These are phyloP conservation scores for Beris chalybata DNA, from an alignment of 2,888 invertebrate species.

Conservation along the genomic window DNA sequence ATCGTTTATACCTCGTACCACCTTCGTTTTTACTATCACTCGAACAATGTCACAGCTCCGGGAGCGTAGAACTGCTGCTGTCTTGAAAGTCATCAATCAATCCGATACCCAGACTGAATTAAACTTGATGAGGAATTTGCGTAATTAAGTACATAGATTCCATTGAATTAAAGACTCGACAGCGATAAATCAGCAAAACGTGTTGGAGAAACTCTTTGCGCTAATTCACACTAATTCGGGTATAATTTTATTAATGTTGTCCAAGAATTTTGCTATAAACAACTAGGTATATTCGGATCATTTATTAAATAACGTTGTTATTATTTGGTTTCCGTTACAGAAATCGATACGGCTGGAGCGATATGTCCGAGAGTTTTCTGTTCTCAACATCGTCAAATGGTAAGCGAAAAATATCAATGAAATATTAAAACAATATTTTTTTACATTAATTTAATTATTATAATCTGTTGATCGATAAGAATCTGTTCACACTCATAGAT, in stretches of 20 bases:
- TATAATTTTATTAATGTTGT: conserved; percentile 18
- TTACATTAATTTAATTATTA: no score
- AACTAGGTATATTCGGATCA: not conserved
- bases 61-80: not conserved
- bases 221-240: not conserved
- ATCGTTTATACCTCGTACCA: not conserved
- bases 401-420: conserved; percentile 47
- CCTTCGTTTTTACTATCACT: not conserved
- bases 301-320: not conserved
- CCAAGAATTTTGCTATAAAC: not conserved
- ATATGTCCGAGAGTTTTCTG: conserved; percentile 64
- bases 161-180: not conserved
- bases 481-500: no score
- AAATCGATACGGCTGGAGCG: conserved; percentile 70
- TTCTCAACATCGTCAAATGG: conserved; percentile 67
- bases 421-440: no score
- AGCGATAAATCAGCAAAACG: conserved; percentile 33
- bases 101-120: conserved; percentile 21
- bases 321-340: conserved; percentile 43
- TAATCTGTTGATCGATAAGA: no score
- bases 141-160: conserved; percentile 36
- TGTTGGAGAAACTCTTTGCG: conserved; percentile 27
- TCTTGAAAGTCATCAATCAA: conserved; percentile 26
- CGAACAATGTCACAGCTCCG: conserved; percentile 15
- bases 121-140: conserved; percentile 23